Conservation (phyloP, 2,113 vertebrate species). For the Scartelaos histophorus region DNA sequence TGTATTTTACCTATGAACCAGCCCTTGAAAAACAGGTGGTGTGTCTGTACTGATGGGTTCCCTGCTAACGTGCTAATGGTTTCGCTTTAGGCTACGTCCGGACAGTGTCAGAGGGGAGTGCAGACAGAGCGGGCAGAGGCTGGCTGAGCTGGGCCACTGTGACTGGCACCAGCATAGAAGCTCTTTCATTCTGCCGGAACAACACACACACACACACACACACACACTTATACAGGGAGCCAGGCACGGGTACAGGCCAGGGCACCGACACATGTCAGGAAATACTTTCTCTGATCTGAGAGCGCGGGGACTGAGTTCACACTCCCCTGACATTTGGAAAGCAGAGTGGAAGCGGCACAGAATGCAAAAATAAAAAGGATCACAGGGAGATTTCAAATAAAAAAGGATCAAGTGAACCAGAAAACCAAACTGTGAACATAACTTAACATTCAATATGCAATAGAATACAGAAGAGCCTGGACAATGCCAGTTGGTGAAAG, state of each 20-base stretch:
- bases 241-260: constrained; percentile 63
- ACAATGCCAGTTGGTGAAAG: not conserved
- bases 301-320: constrained; percentile 34
- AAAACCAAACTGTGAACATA: not conserved
- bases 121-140: constrained; percentile 68
- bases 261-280: constrained; percentile 75
- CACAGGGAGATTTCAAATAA: constrained; percentile 27
- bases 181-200: constrained; percentile 68
- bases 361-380: constrained; percentile 37
- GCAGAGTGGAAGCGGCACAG: constrained; percentile 31
- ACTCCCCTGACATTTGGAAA: constrained; percentile 55
- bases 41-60: not conserved
- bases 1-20: not conserved
- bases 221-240: constrained; percentile 45
- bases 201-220: constrained; percentile 44
- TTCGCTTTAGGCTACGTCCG: constrained; percentile 59
- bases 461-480: not conserved
- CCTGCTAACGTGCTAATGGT: constrained; percentile 76
- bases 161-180: constrained; percentile 73
- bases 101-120: constrained; percentile 72
- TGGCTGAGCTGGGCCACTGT: constrained; percentile 71
- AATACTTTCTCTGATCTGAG: constrained; percentile 73
- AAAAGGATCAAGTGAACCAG: not conserved
- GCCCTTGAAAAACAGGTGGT: not conserved
- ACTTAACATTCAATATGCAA: not conserved